phyloP scores from a whole-genome alignment of 2,113 vertebrate species.

The Amazona vittata region DNA sequence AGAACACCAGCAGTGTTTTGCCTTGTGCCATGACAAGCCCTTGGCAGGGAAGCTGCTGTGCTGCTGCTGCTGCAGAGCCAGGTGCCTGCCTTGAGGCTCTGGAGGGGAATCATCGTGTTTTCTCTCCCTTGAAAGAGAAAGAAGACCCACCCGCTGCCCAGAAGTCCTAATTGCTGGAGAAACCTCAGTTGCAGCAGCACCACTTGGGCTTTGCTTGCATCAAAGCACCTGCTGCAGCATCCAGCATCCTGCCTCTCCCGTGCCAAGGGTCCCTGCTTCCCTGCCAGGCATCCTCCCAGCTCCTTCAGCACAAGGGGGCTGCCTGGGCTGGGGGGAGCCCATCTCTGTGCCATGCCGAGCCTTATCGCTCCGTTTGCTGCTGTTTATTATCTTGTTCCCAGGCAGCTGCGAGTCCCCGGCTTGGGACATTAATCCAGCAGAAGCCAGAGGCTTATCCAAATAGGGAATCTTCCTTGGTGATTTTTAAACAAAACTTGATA shows the following conservation, averaged over 20 bases:
- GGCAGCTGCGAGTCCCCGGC: not conserved
- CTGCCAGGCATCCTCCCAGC: fast-evolving
- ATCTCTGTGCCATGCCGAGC: fast-evolving
- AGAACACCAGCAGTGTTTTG: not conserved
- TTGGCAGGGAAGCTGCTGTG: not conserved
- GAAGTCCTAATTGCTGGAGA: fast-evolving
- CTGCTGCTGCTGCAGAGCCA: not conserved
- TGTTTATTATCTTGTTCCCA: not conserved
- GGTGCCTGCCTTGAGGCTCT: not conserved
- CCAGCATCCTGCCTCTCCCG: not conserved
- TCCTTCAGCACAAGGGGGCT: fast-evolving
- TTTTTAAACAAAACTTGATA: constrained; percentile 6
- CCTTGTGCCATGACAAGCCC: not conserved
- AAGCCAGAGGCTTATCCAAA: not conserved
- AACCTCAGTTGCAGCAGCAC: fast-evolving
- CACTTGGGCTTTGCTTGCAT: not conserved
- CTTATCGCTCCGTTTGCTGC: not conserved
- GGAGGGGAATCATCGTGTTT: fast-evolving
- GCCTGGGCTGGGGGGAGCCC: fast-evolving
- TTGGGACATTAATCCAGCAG: not conserved
- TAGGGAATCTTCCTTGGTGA: not conserved
- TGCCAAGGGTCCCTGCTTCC: not conserved
- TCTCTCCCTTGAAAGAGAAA: not conserved
- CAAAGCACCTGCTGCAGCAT: not conserved
- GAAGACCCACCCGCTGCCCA: not conserved